Conservation (phyloP, 2,113 vertebrate genomes). For the Helogale parvula region DNA sequence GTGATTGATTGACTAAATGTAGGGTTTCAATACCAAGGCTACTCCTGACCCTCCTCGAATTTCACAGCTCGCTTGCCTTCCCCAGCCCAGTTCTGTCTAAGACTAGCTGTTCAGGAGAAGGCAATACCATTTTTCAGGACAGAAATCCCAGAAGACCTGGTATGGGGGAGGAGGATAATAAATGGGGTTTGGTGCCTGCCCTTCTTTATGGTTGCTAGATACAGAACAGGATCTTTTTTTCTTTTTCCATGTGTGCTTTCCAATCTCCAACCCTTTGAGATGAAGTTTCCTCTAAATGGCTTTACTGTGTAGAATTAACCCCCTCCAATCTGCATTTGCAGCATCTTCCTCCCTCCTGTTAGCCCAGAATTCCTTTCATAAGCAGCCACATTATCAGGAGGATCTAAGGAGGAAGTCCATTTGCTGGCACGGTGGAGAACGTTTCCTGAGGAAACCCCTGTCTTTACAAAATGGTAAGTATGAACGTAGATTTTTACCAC, state of each 20-base stretch:
- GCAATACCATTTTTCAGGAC: background rate
- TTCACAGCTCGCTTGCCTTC: background rate
- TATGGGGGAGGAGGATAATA: background rate
- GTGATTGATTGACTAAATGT: background rate
- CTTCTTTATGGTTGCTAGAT: background rate
- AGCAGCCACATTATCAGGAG: background rate
- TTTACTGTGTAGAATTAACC: background rate
- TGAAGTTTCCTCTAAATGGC: background rate
- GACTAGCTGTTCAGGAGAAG: background rate
- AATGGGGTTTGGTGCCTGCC: background rate
- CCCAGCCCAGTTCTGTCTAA: background rate
- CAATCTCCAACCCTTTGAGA: background rate
- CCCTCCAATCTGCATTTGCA: background rate
- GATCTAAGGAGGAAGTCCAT: background rate
- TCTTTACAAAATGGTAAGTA: background rate
- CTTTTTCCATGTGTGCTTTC: background rate
- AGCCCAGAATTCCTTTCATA: background rate
- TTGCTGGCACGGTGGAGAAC: background rate
- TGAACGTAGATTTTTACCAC: background rate
- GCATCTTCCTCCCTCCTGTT: background rate
- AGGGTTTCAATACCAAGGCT: background rate
- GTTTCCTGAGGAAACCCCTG: background rate
- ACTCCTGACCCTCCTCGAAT: background rate
- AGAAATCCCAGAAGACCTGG: background rate
- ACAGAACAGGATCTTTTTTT: background rate